Conservation (phyloP, 2,797 vertebrate genomes). For the Catostomus latipinnis region DNA sequence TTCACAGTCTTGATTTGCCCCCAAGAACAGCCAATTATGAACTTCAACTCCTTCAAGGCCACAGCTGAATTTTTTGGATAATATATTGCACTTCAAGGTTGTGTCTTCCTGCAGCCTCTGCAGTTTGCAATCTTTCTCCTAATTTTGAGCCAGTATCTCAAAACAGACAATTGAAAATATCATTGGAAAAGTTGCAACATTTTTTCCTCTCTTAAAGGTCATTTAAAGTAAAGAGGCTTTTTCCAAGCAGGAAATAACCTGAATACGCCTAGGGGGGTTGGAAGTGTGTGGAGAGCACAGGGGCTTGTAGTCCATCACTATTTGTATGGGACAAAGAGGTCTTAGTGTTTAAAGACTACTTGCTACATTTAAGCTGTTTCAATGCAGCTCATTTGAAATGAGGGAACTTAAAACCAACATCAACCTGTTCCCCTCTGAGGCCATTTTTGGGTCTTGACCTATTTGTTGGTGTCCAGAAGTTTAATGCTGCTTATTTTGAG, state of each 20-base stretch:
- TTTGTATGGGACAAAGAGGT: slow-evolving; percentile 74
- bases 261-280: slow-evolving; percentile 63
- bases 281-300: slow-evolving; percentile 57
- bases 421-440: slow-evolving; percentile 40
- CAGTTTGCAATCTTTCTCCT: neutral
- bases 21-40: slow-evolving; percentile 25
- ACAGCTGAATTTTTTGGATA: slow-evolving; percentile 37
- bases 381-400: slow-evolving; percentile 59
- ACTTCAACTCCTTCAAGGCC: slow-evolving; percentile 35
- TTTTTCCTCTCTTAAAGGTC: neutral
- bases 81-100: neutral
- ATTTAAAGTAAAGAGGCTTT: slow-evolving; percentile 58
- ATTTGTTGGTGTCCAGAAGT: slow-evolving; percentile 34
- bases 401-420: slow-evolving; percentile 58
- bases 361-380: slow-evolving; percentile 63
- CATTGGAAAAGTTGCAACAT: neutral
- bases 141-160: neutral
- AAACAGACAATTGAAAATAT: slow-evolving; percentile 7
- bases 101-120: neutral
- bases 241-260: slow-evolving; percentile 80
- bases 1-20: slow-evolving; percentile 20
- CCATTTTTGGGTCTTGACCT: slow-evolving; percentile 43
- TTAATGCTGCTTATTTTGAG: slow-evolving; percentile 35
- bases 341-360: slow-evolving; percentile 70
- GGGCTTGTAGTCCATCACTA: slow-evolving; percentile 73